phyloP scores from a whole-genome alignment of 1,140 invertebrate genomes.

The Goniozus legneri region DNA sequence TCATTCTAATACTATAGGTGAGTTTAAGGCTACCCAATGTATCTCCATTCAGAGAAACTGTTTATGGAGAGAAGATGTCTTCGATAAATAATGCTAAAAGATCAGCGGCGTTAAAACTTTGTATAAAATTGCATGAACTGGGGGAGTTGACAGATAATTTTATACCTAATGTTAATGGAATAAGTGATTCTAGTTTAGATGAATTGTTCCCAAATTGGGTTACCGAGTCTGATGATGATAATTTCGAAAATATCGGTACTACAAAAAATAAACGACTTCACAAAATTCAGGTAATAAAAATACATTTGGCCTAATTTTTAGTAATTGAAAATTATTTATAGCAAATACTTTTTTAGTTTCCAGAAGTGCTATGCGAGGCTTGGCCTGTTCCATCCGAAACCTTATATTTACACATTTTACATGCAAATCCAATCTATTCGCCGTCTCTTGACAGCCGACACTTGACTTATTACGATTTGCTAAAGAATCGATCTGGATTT shows the following conservation, averaged over 20 bases:
- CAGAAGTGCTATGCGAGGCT: constrained; percentile 43
- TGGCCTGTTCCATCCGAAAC: constrained; percentile 36
- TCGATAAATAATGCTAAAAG: constrained; percentile 71
- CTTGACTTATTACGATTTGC: constrained; percentile 38
- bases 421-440: constrained; percentile 56
- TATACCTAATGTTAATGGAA: constrained; percentile 54
- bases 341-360: constrained; percentile 42
- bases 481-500: constrained; percentile 44
- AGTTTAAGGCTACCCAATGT: constrained; percentile 38
- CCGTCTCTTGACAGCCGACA: constrained; percentile 35
- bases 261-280: constrained; percentile 71
- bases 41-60: constrained; percentile 27
- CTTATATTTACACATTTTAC: constrained; percentile 61
- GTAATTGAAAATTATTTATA: constrained; percentile 22
- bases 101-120: constrained; percentile 75
- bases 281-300: constrained; percentile 51
- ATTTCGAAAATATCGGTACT: constrained; percentile 58
- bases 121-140: constrained; percentile 65
- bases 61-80: constrained; percentile 46
- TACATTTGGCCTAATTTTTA: background rate
- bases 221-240: constrained; percentile 37
- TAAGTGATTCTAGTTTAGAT: constrained; percentile 8
- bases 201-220: constrained; percentile 58
- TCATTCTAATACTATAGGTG: constrained; percentile 24
- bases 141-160: constrained; percentile 80